A percentile compares a stretch with the other conserved stretches of the same genome.
phyloP scores from a whole-genome alignment of 2,113 vertebrate genomes.

The Pelecanus crispus region DNA sequence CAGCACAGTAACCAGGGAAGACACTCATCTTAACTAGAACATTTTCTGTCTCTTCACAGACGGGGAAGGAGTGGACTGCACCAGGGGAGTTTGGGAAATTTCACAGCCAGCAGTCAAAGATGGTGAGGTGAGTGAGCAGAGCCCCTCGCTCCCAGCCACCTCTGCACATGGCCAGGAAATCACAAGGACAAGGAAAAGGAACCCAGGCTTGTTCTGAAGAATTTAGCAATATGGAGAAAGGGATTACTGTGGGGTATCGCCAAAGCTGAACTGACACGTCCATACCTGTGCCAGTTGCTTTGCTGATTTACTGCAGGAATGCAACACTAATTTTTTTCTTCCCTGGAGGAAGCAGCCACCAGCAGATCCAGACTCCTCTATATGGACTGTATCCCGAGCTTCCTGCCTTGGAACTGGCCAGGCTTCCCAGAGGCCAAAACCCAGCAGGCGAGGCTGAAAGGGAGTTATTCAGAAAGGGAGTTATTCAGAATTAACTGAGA shows the following conservation, averaged over 20 bases:
- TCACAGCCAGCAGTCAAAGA: constrained; percentile 83
- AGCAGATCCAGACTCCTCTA: neutral
- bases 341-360: neutral
- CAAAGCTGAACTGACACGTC: neutral
- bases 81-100: constrained; percentile 95
- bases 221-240: neutral
- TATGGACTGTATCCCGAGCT: neutral
- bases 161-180: neutral
- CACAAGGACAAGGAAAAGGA: neutral
- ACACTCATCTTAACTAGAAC: neutral
- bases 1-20: neutral
- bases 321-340: neutral
- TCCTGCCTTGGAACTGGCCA: neutral
- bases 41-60: constrained; percentile 66
- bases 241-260: neutral
- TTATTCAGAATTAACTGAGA: neutral
- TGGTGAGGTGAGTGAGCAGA: constrained; percentile 78
- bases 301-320: neutral
- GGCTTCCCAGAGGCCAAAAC: neutral
- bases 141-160: neutral
- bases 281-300: neutral
- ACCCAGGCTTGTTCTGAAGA: neutral
- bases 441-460: neutral
- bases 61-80: constrained; percentile 88
- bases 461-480: neutral